Evolutionary conservation across 2,113 vertebrate species (phyloP).

Genomic region (Dicerorhinus sumatrensis): DNA sequence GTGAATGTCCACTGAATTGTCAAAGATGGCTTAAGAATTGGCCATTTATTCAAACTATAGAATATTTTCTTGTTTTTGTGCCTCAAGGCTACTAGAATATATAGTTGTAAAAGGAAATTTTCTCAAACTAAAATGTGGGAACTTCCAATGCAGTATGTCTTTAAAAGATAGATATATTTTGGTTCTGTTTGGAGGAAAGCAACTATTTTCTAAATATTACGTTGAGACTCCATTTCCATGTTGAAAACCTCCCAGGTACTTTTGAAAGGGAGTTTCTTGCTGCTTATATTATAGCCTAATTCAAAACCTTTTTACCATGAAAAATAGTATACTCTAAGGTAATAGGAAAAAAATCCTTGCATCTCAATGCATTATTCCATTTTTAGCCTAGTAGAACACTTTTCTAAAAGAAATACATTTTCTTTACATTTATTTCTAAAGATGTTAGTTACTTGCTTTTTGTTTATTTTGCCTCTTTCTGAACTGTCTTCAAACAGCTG

Average conservation of each 20-base stretch:
- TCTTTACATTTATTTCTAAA: constrained; percentile 72
- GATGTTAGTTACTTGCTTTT: constrained; percentile 50
- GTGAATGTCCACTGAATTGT: not conserved
- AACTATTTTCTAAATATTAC: constrained; percentile 70
- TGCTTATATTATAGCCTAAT: constrained; percentile 69
- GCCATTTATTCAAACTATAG: constrained; percentile 46
- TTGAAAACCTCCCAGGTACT: constrained; percentile 47
- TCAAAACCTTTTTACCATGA: constrained; percentile 79
- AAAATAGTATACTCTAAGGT: constrained; percentile 71
- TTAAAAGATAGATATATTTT: constrained; percentile 58
- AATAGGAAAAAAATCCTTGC: constrained; percentile 68
- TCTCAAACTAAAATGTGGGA: constrained; percentile 46
- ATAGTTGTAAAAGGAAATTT: constrained; percentile 43
- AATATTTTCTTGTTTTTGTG: not conserved
- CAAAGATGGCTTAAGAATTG: constrained; percentile 62
- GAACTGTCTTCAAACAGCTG: constrained; percentile 46
- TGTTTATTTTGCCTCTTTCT: constrained; percentile 65
- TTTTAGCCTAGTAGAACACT: constrained; percentile 65
- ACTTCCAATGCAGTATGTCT: constrained; percentile 44
- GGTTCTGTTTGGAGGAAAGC: constrained; percentile 62
- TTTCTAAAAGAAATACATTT: constrained; percentile 68
- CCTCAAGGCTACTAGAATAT: not conserved
- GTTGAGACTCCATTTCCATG: constrained; percentile 63
- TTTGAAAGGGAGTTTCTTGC: constrained; percentile 36
- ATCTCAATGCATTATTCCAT: constrained; percentile 67